Percentiles rank a stretch among this genome's conserved stretches.
Conservation (phyloP, 2,797 vertebrate genomes). For the Netta rufina region DNA sequence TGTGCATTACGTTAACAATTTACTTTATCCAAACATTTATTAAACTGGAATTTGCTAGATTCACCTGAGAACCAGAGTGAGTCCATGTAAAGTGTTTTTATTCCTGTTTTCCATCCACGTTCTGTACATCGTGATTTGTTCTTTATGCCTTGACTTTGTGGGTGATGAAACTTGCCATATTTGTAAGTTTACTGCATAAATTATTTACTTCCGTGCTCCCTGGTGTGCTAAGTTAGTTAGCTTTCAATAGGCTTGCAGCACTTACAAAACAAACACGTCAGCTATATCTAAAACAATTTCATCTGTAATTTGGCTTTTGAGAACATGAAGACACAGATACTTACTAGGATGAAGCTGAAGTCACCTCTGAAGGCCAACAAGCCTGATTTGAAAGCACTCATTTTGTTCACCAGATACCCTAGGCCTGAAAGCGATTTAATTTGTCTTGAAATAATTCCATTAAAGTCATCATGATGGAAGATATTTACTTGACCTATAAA, state of each 20-base stretch:
- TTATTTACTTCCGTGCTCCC: neutral
- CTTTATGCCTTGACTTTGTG: neutral
- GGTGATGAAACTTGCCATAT: neutral
- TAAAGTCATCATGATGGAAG: neutral
- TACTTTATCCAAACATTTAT: neutral
- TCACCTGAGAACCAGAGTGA: neutral
- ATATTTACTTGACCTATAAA: neutral
- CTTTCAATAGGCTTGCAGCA: neutral
- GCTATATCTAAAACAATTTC: neutral
- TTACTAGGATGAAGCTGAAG: neutral
- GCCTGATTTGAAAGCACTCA: neutral
- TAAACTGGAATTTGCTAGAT: neutral
- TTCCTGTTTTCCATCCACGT: neutral
- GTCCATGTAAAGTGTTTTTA: neutral
- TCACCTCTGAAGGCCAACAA: neutral
- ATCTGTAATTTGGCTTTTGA: neutral
- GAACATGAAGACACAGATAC: neutral
- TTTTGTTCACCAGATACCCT: neutral
- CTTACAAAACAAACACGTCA: neutral
- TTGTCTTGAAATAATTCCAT: neutral
- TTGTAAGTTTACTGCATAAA: neutral
- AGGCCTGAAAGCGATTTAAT: neutral
- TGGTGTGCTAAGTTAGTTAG: neutral
- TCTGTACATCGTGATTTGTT: neutral
- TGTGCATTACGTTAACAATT: neutral